phyloP scores from a whole-genome alignment of 2,888 invertebrate genomes.

The Leptura quadrifasciata region DNA sequence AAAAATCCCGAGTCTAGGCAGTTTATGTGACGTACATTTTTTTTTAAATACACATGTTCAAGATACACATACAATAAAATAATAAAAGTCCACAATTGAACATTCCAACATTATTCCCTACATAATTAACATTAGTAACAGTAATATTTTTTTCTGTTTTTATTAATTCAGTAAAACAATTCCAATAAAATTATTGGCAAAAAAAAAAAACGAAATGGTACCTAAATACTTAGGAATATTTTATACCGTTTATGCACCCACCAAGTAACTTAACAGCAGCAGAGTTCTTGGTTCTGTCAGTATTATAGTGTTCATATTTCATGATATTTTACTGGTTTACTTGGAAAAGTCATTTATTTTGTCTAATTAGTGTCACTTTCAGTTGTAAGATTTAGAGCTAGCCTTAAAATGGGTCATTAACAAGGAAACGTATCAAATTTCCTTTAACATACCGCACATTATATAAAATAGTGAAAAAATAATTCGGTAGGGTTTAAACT shows the following conservation, averaged over 20 bases:
- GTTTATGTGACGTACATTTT: too few species aligned
- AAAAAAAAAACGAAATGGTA: too few species aligned
- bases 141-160: too few species aligned
- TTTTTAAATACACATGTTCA: too few species aligned
- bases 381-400: constrained; percentile 18
- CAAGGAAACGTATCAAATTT: constrained; percentile 13
- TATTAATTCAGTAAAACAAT: too few species aligned
- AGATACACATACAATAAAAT: too few species aligned
- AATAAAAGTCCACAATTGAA: too few species aligned
- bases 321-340: constrained; percentile 16
- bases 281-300: not conserved
- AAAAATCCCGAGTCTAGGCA: too few species aligned
- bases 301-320: constrained; percentile 18
- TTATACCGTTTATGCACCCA: not conserved
- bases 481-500: too few species aligned
- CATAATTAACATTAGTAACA: too few species aligned
- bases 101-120: too few species aligned
- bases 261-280: not conserved
- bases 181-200: too few species aligned
- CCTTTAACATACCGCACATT: constrained; percentile 18
- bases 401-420: constrained; percentile 1
- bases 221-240: not conserved
- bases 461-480: not conserved
- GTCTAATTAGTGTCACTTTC: constrained; percentile 30
- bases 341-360: constrained; percentile 20